Evolutionary conservation across 2,888 invertebrate species (phyloP).

Genomic region (Tinea trinotella): DNA sequence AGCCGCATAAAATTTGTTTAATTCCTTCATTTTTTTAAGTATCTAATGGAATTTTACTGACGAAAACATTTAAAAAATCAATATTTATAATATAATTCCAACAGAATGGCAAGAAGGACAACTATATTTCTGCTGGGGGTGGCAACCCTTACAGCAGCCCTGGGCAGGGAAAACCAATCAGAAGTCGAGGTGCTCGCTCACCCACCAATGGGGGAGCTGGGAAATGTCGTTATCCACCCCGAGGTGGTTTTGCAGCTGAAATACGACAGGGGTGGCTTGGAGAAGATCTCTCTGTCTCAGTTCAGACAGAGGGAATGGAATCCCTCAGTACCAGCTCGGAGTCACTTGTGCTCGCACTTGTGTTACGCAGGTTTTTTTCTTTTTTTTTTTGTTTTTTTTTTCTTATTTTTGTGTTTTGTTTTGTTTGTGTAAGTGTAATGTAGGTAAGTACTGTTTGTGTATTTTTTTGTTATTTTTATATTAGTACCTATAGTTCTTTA

Average conservation of each 20-base stretch:
- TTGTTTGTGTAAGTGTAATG: neutral
- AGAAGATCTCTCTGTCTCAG: constrained; percentile 64
- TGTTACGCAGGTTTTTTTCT: constrained; percentile 54
- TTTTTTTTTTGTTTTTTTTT: constrained; percentile 26
- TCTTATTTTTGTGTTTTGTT: constrained; percentile 26
- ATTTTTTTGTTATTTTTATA: too few relatives aligned
- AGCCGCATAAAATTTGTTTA: too few relatives aligned
- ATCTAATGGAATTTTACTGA: neutral
- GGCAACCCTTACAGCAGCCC: neutral
- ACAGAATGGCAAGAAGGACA: constrained; percentile 1
- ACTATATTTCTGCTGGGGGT: constrained; percentile 9
- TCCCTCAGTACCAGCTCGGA: constrained; percentile 49
- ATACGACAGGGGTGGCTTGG: constrained; percentile 57
- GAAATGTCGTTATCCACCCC: constrained; percentile 36
- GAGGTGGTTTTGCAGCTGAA: constrained; percentile 62
- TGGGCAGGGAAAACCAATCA: neutral
- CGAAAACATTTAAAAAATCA: too few relatives aligned
- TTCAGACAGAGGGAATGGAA: constrained; percentile 43
- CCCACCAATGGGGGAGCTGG: neutral
- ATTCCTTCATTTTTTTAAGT: neutral
- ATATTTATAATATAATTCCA: too few relatives aligned
- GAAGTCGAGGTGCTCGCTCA: neutral
- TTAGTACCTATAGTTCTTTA: too few relatives aligned
- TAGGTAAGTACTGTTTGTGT: neutral
- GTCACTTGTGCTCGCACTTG: constrained; percentile 56